Conservation (phyloP, 92 coral and sea anemone genomes). For the Metridium senile region DNA sequence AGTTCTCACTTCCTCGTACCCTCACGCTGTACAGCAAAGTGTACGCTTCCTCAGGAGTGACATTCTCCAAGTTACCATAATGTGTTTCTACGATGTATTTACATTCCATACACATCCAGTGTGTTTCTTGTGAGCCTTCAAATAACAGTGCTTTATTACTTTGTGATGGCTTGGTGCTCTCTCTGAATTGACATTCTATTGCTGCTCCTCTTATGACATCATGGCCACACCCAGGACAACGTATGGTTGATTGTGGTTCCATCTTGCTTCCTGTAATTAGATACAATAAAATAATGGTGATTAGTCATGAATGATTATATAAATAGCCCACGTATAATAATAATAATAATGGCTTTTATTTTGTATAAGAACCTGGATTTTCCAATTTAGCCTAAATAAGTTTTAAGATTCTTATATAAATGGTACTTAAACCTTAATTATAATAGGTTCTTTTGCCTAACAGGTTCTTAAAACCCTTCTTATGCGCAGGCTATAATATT, state of each 20-base stretch:
- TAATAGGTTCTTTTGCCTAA: too few relatives aligned
- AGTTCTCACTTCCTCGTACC: conserved; percentile 40
- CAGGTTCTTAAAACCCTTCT: too few relatives aligned
- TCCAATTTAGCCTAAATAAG: too few relatives aligned
- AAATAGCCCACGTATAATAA: too few relatives aligned
- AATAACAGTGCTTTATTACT: conserved; percentile 36
- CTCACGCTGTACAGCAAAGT: conserved; percentile 72
- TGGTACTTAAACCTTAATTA: too few relatives aligned
- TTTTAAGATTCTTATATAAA: too few relatives aligned
- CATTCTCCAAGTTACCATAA: conserved; percentile 67
- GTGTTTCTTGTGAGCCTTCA: conserved; percentile 62
- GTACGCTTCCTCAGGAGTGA: conserved; percentile 82
- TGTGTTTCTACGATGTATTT: conserved; percentile 85
- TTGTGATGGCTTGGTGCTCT: conserved; percentile 33
- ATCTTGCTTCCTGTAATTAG: conserved; percentile 20
- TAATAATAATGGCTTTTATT: too few relatives aligned
- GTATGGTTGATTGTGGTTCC: conserved; percentile 56
- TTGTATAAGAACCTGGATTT: too few relatives aligned
- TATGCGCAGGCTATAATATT: too few relatives aligned
- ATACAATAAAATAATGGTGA: background rate
- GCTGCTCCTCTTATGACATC: conserved; percentile 82
- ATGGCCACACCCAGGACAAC: conserved; percentile 87
- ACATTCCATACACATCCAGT: conserved; percentile 90
- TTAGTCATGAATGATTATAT: too few relatives aligned
- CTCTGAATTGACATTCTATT: conserved; percentile 75